Evolutionary conservation across 2,113 vertebrate genomes (phyloP).

Genomic region (Hemiprocne comata): DNA sequence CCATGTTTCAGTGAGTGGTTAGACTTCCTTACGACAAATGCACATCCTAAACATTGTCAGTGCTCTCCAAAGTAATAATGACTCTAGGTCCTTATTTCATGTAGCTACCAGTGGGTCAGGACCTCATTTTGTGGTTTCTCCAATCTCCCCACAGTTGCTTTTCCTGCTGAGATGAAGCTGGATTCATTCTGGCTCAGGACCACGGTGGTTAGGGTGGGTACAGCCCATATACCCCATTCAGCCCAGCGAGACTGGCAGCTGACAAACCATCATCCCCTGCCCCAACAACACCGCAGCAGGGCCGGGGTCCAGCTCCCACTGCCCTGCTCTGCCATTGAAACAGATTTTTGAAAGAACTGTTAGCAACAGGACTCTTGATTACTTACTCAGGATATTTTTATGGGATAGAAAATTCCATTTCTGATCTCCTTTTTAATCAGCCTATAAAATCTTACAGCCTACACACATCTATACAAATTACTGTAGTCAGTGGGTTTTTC

Average conservation of each 20-base stretch:
- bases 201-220: not conserved
- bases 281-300: fast-evolving
- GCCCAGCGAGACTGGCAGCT: fast-evolving
- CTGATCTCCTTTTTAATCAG: not conserved
- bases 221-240: not conserved
- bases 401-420: not conserved
- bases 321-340: not conserved
- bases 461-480: not conserved
- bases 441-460: not conserved
- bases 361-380: not conserved
- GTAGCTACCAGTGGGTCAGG: not conserved
- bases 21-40: not conserved
- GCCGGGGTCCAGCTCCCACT: not conserved
- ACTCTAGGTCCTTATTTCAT: not conserved
- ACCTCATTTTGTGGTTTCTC: not conserved
- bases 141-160: not conserved
- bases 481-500: not conserved
- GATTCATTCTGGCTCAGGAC: not conserved
- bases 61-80: not conserved
- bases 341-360: not conserved
- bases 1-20: fast-evolving
- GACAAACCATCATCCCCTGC: not conserved
- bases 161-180: not conserved
- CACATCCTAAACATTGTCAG: not conserved
- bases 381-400: not conserved